Evolutionary conservation across 2,797 vertebrate genomes (phyloP), one percentile per base, ranked within the genome.

Genomic region (Coluber constrictor): DNA sequence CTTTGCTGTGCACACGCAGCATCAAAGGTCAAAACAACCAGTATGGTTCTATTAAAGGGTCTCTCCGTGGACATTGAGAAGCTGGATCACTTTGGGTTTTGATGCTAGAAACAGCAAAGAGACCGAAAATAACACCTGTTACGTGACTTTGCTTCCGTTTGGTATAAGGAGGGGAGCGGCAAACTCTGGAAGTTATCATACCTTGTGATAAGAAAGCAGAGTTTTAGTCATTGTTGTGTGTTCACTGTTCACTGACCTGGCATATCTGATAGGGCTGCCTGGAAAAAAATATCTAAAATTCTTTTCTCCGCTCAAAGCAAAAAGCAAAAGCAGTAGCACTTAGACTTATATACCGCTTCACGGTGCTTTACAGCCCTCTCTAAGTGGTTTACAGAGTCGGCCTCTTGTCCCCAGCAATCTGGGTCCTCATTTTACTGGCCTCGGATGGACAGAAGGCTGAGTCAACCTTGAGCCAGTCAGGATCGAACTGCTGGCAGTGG

Each of bases 11-110:
- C 47, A 51, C 47, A 86, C 7, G 8, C 94, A 95, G 93, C 90
- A 95, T 94, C 86, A 95, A 95, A 96, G 94, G 94, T 95, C 93
- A 25, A 61, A 92, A 70, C 91, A 91, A 88, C 88, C 87, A 79
- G 95, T 94, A 91, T 89, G 94, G 93, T 95, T 93, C 54, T 88
- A 25, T 92, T 92, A 88, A 93, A 94, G 92, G 95, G 93, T 79
- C 89, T 27, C 94, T 92, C 70, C 91, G 92, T 95, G 59, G 89
- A 94, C 94, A 94, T 94, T 93, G 94, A 95, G 91, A 94, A 83
- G 94, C 94, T 90, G 93, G 79, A 66, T 91, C 92, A 92, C 87
- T 13, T 91, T 92, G 93, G 8, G 93, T 92, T 10, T 74, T 95
- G 95, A 93, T 94, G 94, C 92, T 32, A 32, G 66, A 74, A 74